phyloP scores from a whole-genome alignment of 2,113 vertebrate genomes.

The Desmodus rotundus region DNA sequence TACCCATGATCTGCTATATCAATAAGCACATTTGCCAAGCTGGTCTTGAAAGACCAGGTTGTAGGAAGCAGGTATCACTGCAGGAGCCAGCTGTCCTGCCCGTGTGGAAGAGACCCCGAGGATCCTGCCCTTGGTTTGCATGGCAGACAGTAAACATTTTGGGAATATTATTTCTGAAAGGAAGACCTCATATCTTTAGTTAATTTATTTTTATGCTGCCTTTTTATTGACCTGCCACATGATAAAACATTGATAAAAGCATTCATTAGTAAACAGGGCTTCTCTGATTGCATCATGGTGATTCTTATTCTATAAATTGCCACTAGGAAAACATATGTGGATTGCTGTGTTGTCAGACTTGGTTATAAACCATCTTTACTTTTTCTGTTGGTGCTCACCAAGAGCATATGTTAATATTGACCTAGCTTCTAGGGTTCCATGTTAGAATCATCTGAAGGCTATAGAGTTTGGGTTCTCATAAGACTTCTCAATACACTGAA shows the following conservation, averaged over 20 bases:
- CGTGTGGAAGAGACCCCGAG: constrained; percentile 27
- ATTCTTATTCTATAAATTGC: constrained; percentile 19
- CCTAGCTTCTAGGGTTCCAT: not conserved
- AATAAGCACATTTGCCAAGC: constrained; percentile 45
- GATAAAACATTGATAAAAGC: constrained; percentile 52
- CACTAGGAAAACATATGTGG: constrained; percentile 15
- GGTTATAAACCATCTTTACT: not conserved
- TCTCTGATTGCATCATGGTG: not conserved
- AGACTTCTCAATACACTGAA: not conserved
- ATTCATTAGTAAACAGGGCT: constrained; percentile 51
- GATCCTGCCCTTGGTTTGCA: not conserved
- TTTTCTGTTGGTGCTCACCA: not conserved
- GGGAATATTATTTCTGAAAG: constrained; percentile 35
- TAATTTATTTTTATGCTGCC: constrained; percentile 57
- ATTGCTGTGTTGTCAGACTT: constrained; percentile 28
- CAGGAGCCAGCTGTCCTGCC: constrained; percentile 10
- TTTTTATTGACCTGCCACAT: constrained; percentile 26
- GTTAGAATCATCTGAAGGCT: not conserved
- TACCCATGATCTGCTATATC: constrained; percentile 45
- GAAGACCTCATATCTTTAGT: constrained; percentile 20
- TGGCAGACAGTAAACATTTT: constrained; percentile 32
- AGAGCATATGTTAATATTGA: not conserved
- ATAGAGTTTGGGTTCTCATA: not conserved
- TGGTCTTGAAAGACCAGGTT: not conserved
- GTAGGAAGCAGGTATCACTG: not conserved